Conservation (phyloP, 2,888 invertebrate genomes). For the Polyploca ridens region DNA sequence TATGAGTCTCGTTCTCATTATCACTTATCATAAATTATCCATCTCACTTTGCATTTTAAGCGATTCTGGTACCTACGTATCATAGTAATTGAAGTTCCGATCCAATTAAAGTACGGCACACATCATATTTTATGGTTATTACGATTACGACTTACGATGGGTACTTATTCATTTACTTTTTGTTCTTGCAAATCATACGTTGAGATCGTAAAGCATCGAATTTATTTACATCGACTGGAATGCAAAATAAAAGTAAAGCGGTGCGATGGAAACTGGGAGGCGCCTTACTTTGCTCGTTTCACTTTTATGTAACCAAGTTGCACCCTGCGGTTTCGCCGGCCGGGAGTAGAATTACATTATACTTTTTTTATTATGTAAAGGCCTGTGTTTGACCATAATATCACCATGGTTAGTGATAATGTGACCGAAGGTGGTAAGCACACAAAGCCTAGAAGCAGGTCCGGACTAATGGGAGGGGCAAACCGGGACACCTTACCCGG, state of each 20-base stretch:
- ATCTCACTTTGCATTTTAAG: slow-evolving; percentile 21
- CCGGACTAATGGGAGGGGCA: too few relatives aligned
- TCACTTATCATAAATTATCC: slow-evolving; percentile 8
- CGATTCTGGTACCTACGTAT: slow-evolving; percentile 14
- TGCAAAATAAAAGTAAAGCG: slow-evolving; percentile 5
- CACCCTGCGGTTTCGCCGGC: background rate
- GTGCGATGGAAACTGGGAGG: background rate
- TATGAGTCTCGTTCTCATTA: background rate
- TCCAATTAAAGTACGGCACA: slow-evolving; percentile 25
- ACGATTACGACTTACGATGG: slow-evolving; percentile 15
- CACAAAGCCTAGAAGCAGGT: too few relatives aligned
- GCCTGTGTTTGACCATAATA: too few relatives aligned
- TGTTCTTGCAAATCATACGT: background rate
- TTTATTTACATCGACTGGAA: slow-evolving; percentile 1
- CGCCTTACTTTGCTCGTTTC: background rate
- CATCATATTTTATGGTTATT: slow-evolving; percentile 16
- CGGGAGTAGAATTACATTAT: background rate
- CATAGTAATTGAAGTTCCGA: slow-evolving; percentile 20
- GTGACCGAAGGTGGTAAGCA: too few relatives aligned
- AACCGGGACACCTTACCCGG: too few relatives aligned
- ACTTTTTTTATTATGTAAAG: background rate
- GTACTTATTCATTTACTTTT: slow-evolving; percentile 38
- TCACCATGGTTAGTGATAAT: too few relatives aligned
- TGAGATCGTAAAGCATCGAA: slow-evolving; percentile 10
- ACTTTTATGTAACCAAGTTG: background rate